Base-by-base conservation (phyloP, 2,797 vertebrate species). In the Silurus lanzhouensis region DNA sequence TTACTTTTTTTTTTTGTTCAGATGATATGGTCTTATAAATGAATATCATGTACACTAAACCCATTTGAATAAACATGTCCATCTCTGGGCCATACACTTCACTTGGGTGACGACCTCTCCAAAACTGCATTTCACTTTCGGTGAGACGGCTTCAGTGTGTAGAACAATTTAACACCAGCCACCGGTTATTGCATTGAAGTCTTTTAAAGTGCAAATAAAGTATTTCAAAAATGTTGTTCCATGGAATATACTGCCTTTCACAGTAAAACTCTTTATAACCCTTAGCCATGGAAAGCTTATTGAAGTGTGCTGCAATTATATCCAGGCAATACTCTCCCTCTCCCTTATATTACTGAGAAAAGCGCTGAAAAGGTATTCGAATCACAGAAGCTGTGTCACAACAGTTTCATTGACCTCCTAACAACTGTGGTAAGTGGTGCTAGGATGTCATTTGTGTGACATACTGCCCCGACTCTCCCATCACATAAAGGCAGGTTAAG, bases 401-500 rank as follows among this genome's bases (percentile, higher is more conserved):
- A 66, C 20, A 57, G 68, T 84, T 88, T 81, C 12, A 84, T 57
- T 58, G n/a, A 57, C 63, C 57, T 77, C 66, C 44, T 12, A 82
- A 67, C 61, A 66, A 87, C 83, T 67, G 79, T n/a, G 71, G 87
- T 91, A 84, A 80, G 89, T 85, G 15, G 92, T 91, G 94, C 91
- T 93, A 90, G 83, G 91, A 57, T 19, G 86, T 90, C 89, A 93
- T 89, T 71, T 93, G 91, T 90, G 87, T 86, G 84, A 90, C 90
- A 88, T 85, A 72, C 89, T 91, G 91, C 92, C 91, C 91, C 91
- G 91, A 90, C 91, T 86, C 88, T 90, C 89, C 88, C 84, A 90
- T 90, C 88, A 87, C 88, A 72, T 89, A 85, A 87, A 92, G 91
- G 92, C 92, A 95, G 94, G 93, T 94, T 93, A 93, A 95, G 92